These are phyloP conservation scores for Drosophila barbarae DNA, from an alignment of 2,888 invertebrate genomes.

Conservation along the genomic window DNA sequence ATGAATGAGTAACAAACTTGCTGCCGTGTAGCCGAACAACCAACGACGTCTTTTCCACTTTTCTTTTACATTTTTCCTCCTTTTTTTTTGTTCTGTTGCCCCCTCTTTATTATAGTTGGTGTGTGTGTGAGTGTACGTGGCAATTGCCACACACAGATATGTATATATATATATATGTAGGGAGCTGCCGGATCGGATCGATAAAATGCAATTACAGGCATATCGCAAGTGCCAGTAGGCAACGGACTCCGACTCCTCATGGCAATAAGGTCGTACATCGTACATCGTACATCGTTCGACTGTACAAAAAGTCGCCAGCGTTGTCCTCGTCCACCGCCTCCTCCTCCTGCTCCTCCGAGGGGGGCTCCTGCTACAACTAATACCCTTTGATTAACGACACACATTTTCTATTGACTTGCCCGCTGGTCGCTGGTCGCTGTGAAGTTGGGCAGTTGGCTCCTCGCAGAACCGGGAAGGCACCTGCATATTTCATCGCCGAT, in stretches of 20 bases:
- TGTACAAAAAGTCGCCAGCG: constrained; percentile 57
- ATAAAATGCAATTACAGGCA: constrained; percentile 76
- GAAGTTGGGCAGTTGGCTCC: constrained; percentile 65
- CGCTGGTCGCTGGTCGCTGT: constrained; percentile 46
- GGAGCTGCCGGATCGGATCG: constrained; percentile 68
- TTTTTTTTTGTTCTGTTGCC: constrained; percentile 27
- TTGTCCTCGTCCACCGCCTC: constrained; percentile 19
- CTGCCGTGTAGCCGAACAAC: constrained; percentile 67
- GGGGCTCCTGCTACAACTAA: constrained; percentile 70
- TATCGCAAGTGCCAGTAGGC: constrained; percentile 72
- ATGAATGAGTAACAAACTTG: constrained; percentile 75
- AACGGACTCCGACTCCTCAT: constrained; percentile 54
- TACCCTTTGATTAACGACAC: constrained; percentile 76
- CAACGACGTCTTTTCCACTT: constrained; percentile 61
- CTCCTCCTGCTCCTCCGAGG: constrained; percentile 34
- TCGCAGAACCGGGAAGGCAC: constrained; percentile 42
- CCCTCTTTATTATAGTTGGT: constrained; percentile 64
- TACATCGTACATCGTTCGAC: constrained; percentile 63
- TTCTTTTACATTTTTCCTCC: constrained; percentile 22
- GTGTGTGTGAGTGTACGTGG: constrained; percentile 48
- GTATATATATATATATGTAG: constrained; percentile 3
- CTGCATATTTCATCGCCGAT: constrained; percentile 70
- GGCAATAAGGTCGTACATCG: constrained; percentile 71
- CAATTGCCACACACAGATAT: constrained; percentile 60
- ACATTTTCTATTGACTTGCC: constrained; percentile 73